Percentiles rank a stretch among this genome's conserved stretches.
phyloP scores from a whole-genome alignment of 2,113 vertebrate species.

The Xiphophorus hellerii region DNA sequence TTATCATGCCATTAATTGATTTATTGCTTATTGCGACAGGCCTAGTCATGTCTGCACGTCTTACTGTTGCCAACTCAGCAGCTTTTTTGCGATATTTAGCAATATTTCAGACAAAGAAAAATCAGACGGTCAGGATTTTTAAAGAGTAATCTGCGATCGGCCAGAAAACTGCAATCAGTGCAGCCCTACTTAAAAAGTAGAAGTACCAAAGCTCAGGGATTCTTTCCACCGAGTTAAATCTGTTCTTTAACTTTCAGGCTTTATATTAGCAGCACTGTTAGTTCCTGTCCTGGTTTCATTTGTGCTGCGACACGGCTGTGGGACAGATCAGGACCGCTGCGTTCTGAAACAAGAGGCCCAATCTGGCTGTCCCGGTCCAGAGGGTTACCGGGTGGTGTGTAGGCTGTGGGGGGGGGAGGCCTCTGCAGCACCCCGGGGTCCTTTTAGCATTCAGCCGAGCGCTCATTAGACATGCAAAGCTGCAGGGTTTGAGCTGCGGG shows the following conservation, averaged over 20 bases:
- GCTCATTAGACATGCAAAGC: conserved; percentile 85
- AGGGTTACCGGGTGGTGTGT: conserved; percentile 8
- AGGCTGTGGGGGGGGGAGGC: conserved; percentile 18
- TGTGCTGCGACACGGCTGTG: background rate
- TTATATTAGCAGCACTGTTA: background rate
- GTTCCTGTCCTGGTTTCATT: background rate
- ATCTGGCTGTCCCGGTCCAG: conserved; percentile 4
- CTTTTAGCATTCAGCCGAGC: conserved; percentile 80
- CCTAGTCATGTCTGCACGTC: no score
- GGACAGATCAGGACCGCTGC: conserved; percentile 2
- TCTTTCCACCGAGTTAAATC: background rate
- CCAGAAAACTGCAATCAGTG: no score
- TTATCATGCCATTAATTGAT: no score
- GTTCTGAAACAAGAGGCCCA: conserved; percentile 9
- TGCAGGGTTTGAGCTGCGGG: conserved; percentile 80
- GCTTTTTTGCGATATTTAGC: no score
- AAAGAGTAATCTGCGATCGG: no score
- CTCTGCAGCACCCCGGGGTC: conserved; percentile 42
- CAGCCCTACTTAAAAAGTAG: no score
- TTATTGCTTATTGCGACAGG: no score
- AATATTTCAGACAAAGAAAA: no score
- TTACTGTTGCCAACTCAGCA: no score
- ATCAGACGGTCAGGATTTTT: no score
- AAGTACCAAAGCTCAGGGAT: no score
- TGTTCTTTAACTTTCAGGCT: background rate